Base-by-base conservation (phyloP, 2,113 vertebrate genomes). In the Pseudonaja textilis region DNA sequence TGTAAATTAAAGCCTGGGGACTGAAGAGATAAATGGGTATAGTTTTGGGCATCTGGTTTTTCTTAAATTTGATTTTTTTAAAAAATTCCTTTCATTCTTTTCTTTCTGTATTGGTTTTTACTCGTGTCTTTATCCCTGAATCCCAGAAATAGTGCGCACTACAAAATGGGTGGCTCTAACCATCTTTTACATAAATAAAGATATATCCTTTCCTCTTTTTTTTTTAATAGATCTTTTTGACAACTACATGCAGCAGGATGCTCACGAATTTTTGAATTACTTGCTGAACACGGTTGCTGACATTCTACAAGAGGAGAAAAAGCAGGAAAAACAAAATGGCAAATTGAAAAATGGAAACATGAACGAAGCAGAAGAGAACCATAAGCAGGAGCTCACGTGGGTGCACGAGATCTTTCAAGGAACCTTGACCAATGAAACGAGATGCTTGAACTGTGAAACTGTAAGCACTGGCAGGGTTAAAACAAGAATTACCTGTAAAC, bases 161-260 rank as follows among this genome's bases (percentile, higher is more conserved):
- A 81, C 18, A 20, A 39, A 20, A 81, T 39, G 69, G 18, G 0
- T 3, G 2, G 6, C 47, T 54, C 34, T 34, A 81, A 18, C 34
- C 69, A 39, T 81, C 34, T 81, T 39, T 81, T 39, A 9, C 16
- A 9, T 39, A 81, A 34, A 74, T 61, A 93, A 96, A 91, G 91
- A 16, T 34, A 93, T 25, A n/a, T 1, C 1, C 81, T 89, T 95
- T 92, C 97, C 87, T 93, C 92, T 96, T 1, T 74, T 85, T 85
- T 95, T 92, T 97, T 88, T 93, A 64, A 61, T 97, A 99, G 99
- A 99, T 97, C 98, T 99, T 96, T 99, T 99, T 94, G 99, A 99
- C 96, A 99, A 99, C 98, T 99, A 99, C 98, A 99, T 99, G 99
- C 99, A 99, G 94, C 99, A 99, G 97, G 99, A 99, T 26, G 99